phyloP scores from a whole-genome alignment of 2,113 vertebrate species.

The Urocitellus parryii region DNA sequence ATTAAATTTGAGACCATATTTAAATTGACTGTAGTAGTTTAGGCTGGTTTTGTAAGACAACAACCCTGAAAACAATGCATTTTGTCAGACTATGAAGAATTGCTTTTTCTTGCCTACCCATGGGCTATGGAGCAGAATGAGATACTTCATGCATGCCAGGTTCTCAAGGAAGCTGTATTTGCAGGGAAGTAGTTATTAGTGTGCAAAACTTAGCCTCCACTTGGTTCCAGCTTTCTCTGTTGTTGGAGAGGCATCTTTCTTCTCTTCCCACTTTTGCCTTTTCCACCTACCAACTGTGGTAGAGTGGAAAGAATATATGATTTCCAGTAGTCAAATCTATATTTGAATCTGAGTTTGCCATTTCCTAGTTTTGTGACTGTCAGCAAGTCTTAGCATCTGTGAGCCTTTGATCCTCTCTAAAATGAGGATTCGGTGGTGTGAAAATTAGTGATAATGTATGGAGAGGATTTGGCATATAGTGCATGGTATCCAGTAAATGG shows the following conservation, averaged over 20 bases:
- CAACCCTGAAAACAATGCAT: constrained; percentile 52
- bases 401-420: constrained; percentile 50
- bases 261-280: constrained; percentile 25
- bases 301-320: constrained; percentile 45
- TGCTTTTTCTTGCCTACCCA: constrained; percentile 45
- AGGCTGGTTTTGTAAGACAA: constrained; percentile 62
- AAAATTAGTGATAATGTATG: constrained; percentile 45
- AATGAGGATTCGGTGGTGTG: constrained; percentile 20
- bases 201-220: not conserved
- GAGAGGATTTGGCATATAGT: constrained; percentile 22
- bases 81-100: constrained; percentile 28
- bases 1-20: constrained; percentile 51
- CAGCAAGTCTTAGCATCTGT: constrained; percentile 44
- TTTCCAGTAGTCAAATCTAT: constrained; percentile 45
- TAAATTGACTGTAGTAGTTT: constrained; percentile 27
- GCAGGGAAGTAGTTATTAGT: constrained; percentile 19
- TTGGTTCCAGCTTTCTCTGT: constrained; percentile 20
- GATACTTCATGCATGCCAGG: not conserved
- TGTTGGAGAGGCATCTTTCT: not conserved
- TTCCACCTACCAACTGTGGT: constrained; percentile 19
- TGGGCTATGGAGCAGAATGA: constrained; percentile 7
- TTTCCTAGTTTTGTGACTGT: constrained; percentile 43
- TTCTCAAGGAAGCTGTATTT: constrained; percentile 36
- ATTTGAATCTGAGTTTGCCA: constrained; percentile 44
- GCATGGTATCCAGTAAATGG: not conserved